phyloP scores from a whole-genome alignment of 2,113 vertebrate genomes.

The Plectropomus leopardus region DNA sequence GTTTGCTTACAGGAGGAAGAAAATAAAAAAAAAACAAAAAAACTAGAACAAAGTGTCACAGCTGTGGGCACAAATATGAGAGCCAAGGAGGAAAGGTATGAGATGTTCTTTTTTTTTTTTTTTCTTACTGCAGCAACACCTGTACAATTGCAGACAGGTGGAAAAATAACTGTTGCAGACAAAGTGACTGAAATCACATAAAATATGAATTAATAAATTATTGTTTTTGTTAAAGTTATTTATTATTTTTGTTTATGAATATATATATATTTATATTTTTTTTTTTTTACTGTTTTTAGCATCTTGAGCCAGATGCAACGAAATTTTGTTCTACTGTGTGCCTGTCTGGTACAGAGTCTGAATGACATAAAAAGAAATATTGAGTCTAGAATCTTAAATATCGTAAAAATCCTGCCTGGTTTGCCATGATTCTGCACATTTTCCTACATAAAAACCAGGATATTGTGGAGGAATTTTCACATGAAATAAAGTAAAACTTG shows the following conservation, averaged over 20 bases:
- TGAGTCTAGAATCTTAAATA: too few species aligned
- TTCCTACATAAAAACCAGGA: not conserved
- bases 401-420: not conserved
- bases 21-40: not conserved
- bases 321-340: too few species aligned
- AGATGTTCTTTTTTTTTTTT: slow-evolving; percentile 5
- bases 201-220: too few species aligned
- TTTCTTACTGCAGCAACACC: not conserved
- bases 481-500: not conserved
- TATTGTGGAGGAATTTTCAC: not conserved
- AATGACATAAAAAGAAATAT: too few species aligned
- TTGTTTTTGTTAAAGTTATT: too few species aligned
- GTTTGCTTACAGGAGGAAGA: slow-evolving; percentile 22
- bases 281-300: too few species aligned
- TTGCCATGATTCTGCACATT: not conserved
- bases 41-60: slow-evolving; percentile 8
- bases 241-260: too few species aligned
- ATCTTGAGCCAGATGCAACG: too few species aligned
- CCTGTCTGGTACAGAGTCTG: too few species aligned
- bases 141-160: not conserved
- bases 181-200: not conserved
- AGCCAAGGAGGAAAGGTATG: slow-evolving; percentile 5
- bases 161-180: not conserved
- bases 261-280: too few species aligned
- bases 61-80: slow-evolving; percentile 19